These are phyloP conservation scores for Anabacerthia variegaticeps DNA, from an alignment of 2,797 vertebrate species.

Conservation along the genomic window DNA sequence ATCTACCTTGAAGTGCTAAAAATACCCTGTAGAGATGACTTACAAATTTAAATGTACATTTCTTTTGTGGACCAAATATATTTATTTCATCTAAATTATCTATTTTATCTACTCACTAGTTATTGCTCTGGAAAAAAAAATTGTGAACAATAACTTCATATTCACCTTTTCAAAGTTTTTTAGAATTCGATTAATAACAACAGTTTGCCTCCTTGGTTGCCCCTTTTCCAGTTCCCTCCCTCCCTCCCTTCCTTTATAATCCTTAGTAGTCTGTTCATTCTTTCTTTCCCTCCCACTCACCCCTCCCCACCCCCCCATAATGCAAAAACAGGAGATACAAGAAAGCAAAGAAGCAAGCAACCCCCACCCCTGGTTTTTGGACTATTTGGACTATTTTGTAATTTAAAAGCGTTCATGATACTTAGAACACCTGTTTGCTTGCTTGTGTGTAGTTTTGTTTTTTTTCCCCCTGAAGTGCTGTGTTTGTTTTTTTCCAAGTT, in stretches of 20 bases:
- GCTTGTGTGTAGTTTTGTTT: background rate
- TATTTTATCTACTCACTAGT: too few relatives aligned
- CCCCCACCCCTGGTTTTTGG: rapidly evolving
- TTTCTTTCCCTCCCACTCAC: too few relatives aligned
- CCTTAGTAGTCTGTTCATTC: background rate
- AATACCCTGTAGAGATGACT: background rate
- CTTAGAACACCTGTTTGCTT: background rate
- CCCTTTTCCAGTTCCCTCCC: background rate
- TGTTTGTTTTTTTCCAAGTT: background rate
- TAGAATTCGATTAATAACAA: background rate
- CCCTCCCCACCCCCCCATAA: background rate
- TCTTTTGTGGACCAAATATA: background rate
- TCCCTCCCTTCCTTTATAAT: too few relatives aligned
- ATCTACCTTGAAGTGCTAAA: background rate
- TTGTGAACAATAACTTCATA: background rate
- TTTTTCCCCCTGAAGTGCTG: background rate
- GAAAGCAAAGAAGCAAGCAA: background rate
- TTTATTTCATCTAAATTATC: background rate
- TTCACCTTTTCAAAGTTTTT: background rate
- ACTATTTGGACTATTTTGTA: background rate
- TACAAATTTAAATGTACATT: background rate
- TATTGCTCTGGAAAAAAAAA: background rate
- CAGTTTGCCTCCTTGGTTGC: background rate
- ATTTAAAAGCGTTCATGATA: background rate
- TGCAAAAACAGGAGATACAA: background rate